These are phyloP conservation scores for Radopholus similis DNA, from an alignment of 1,140 invertebrate genomes.

Conservation along the genomic window DNA sequence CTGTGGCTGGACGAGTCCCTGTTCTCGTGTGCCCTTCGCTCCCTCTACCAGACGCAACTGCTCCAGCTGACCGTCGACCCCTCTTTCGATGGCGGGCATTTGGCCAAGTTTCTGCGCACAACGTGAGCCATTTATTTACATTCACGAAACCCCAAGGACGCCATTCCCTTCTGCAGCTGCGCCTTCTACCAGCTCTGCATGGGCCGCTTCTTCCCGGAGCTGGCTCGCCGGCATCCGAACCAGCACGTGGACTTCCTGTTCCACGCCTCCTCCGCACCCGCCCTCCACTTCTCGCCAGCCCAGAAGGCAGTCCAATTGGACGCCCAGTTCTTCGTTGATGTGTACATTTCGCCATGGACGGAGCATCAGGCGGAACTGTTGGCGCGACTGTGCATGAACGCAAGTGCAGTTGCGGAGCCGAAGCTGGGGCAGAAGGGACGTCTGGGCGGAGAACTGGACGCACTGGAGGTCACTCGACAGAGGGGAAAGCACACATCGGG, in stretches of 20 bases:
- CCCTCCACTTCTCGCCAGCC: slow-evolving; percentile 3
- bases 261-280: slow-evolving; percentile 21
- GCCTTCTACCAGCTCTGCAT: slow-evolving; percentile 38
- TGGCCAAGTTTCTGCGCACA: slow-evolving; percentile 26
- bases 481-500: slow-evolving; percentile 13
- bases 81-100: slow-evolving; percentile 28
- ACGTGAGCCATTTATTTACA: slow-evolving; percentile 12
- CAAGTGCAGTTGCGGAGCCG: neutral
- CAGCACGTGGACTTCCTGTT: slow-evolving; percentile 37
- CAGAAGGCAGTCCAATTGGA: neutral
- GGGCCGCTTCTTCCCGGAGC: slow-evolving; percentile 33
- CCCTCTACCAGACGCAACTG: slow-evolving; percentile 17
- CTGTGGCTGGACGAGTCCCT: slow-evolving; percentile 3
- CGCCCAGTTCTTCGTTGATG: slow-evolving; percentile 33
- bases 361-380: slow-evolving; percentile 24
- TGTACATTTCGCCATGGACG: slow-evolving; percentile 35
- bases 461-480: neutral
- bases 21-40: slow-evolving; percentile 13
- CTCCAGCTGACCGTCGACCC: slow-evolving; percentile 30
- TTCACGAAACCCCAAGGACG: neutral
- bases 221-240: slow-evolving; percentile 25
- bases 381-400: slow-evolving; percentile 33
- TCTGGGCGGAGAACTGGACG: slow-evolving; percentile 14
- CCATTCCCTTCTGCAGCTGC: slow-evolving; percentile 22
- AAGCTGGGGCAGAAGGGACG: neutral